Percentiles rank a stretch among this genome's conserved stretches.
These are phyloP conservation scores for Mormyrus iriodes DNA, from an alignment of 2,113 vertebrate species.

Conservation along the genomic window DNA sequence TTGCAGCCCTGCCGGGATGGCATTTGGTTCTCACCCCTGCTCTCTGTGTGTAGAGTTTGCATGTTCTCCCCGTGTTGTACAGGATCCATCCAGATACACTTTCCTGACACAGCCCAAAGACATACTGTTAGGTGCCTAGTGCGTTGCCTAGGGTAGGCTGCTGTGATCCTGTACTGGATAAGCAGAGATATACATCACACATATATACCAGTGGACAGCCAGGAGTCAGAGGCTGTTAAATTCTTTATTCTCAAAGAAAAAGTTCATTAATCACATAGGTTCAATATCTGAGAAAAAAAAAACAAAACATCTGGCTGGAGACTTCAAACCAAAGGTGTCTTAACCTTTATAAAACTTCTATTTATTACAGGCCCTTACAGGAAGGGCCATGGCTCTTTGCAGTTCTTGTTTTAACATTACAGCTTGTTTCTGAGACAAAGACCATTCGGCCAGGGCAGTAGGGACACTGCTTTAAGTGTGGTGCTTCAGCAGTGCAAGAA, in stretches of 20 bases:
- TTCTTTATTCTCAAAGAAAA: background rate
- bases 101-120: background rate
- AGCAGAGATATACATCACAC: background rate
- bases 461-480: background rate
- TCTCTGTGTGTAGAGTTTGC: background rate
- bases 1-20: background rate
- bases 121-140: background rate
- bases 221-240: background rate
- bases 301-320: background rate
- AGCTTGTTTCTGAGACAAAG: background rate
- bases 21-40: background rate
- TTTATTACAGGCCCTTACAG: background rate
- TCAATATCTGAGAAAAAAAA: background rate
- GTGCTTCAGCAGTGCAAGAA: background rate
- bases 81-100: background rate
- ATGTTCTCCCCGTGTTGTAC: background rate
- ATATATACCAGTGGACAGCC: background rate
- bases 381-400: background rate
- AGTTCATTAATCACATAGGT: background rate
- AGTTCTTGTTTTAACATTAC: background rate
- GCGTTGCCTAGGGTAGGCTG: background rate
- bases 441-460: background rate
- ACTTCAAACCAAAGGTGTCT: background rate
- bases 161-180: background rate
- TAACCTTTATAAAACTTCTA: background rate